phyloP scores from a whole-genome alignment of 2,888 invertebrate genomes.

The Standfussiana lucernea region DNA sequence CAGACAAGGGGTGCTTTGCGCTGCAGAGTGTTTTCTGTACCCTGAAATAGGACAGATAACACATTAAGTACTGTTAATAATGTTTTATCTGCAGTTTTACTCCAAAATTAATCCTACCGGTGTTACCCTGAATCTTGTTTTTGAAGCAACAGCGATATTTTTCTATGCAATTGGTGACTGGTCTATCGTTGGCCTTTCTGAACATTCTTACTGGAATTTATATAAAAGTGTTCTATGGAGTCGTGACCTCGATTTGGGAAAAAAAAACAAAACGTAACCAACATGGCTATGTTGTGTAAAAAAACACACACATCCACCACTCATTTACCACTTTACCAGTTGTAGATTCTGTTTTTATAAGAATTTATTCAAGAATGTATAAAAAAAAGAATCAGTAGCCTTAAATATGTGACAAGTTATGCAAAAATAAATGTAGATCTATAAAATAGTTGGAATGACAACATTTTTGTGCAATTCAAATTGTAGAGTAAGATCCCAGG shows the following conservation, averaged over 20 bases:
- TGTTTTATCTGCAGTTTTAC: slow-evolving; percentile 67
- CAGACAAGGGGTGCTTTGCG: slow-evolving; percentile 69
- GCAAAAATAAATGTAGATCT: background rate
- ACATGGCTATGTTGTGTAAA: background rate
- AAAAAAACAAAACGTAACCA: background rate
- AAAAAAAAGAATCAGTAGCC: background rate
- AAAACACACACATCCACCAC: background rate
- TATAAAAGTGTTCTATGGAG: background rate
- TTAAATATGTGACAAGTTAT: background rate
- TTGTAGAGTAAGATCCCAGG: background rate
- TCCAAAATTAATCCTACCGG: slow-evolving; percentile 60
- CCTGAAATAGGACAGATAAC: slow-evolving; percentile 80
- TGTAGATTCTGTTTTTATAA: background rate
- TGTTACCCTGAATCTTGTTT: background rate
- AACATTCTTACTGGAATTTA: no score
- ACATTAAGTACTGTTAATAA: slow-evolving; percentile 43
- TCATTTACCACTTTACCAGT: background rate
- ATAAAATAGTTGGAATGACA: background rate
- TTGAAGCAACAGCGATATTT: background rate
- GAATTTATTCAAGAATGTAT: background rate
- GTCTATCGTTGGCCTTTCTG: background rate
- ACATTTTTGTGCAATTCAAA: background rate
- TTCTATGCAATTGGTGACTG: background rate
- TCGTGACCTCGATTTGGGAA: background rate
- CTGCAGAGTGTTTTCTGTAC: slow-evolving; percentile 73